Conservation (phyloP, 2,113 vertebrate genomes). For the Ochotona princeps region DNA sequence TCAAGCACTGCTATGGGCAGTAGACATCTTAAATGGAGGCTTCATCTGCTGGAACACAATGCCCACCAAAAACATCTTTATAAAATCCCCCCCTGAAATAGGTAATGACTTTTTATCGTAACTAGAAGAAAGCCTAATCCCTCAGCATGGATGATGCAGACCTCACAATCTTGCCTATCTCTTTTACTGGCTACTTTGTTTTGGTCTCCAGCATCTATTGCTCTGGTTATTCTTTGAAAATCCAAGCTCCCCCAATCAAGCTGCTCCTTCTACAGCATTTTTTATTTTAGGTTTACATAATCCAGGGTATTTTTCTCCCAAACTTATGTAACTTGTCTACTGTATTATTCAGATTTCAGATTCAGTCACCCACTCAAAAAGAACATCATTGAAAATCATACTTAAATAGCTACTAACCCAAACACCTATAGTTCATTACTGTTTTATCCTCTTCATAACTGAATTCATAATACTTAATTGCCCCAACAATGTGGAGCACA, state of each 20-base stretch:
- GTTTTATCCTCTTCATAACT: neutral
- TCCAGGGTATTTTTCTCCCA: neutral
- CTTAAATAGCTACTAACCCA: neutral
- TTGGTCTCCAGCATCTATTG: neutral
- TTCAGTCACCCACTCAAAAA: neutral
- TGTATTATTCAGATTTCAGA: neutral
- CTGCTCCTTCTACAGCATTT: neutral
- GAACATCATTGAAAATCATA: neutral
- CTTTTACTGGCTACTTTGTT: neutral
- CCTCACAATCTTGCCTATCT: neutral
- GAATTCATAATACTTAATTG: neutral
- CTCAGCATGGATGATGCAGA: neutral
- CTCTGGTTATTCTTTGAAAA: neutral
- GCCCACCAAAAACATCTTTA: neutral
- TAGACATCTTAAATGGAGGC: too few species aligned
- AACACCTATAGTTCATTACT: neutral
- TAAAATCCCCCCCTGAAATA: neutral
- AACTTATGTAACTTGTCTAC: neutral
- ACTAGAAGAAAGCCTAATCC: neutral
- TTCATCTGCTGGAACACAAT: too few species aligned
- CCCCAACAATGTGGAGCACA: neutral
- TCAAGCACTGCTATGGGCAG: too few species aligned
- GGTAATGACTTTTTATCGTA: neutral
- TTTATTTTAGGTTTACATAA: too few species aligned
- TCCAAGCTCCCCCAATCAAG: neutral